phyloP scores from a whole-genome alignment of 2,888 invertebrate species.

The Tyria jacobaeae region DNA sequence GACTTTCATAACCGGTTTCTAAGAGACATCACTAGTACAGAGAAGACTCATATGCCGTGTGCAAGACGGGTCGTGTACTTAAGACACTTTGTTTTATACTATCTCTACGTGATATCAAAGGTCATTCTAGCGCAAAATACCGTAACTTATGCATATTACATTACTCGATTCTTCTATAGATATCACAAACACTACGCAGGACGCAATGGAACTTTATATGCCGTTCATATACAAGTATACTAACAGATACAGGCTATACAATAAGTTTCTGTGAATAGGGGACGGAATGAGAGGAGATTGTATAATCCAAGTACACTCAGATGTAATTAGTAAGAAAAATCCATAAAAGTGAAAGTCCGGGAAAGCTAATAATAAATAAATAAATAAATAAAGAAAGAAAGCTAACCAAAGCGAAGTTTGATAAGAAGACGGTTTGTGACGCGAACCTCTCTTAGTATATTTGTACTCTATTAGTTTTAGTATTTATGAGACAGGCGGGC shows the following conservation, averaged over 20 bases:
- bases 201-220: conserved; percentile 12
- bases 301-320: too few relatives aligned
- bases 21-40: too few relatives aligned
- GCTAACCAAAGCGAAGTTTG: background rate
- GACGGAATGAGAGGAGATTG: background rate
- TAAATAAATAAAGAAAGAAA: too few relatives aligned
- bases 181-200: conserved; percentile 14
- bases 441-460: too few relatives aligned
- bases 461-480: too few relatives aligned
- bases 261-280: background rate
- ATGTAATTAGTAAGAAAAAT: conserved; percentile 6
- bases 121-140: conserved; percentile 18
- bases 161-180: conserved; percentile 19
- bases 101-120: conserved; percentile 22
- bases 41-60: too few relatives aligned
- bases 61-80: too few relatives aligned
- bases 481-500: too few relatives aligned
- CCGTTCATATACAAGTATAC: background rate
- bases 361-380: too few relatives aligned
- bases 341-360: background rate
- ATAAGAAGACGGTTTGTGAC: too few relatives aligned
- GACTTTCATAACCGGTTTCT: too few relatives aligned
- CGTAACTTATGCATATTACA: conserved; percentile 32
- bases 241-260: background rate
- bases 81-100: background rate